Evolutionary conservation across 2,797 vertebrate genomes (phyloP).

Genomic region (Sebastes aleutianus): DNA sequence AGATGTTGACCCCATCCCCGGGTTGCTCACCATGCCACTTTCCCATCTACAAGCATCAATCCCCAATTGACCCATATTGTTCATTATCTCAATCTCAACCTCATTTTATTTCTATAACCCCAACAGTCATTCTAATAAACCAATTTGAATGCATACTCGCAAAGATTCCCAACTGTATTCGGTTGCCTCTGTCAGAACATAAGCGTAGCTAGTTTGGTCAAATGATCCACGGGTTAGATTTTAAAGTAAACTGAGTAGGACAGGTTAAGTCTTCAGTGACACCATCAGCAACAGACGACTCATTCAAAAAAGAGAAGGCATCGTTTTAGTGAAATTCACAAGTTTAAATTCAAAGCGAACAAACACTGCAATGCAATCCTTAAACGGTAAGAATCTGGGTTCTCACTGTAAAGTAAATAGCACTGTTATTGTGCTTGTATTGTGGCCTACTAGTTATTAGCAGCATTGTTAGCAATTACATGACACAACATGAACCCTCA

Average conservation of each 20-base stretch:
- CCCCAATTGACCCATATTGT: neutral
- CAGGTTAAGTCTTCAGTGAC: neutral
- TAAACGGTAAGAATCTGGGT: neutral
- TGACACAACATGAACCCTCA: neutral
- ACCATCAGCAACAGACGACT: neutral
- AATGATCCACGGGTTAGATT: neutral
- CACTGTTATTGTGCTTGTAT: neutral
- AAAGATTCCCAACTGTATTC: neutral
- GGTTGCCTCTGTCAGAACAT: neutral
- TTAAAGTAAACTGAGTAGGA: neutral
- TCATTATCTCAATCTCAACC: too few species aligned
- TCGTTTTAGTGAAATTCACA: neutral
- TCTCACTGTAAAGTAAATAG: neutral
- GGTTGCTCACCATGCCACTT: neutral
- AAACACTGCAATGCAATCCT: neutral
- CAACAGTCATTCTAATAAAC: neutral
- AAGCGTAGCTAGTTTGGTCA: neutral
- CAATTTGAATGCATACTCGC: neutral
- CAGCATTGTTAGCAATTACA: neutral
- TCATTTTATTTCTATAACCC: too few species aligned
- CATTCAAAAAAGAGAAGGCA: neutral
- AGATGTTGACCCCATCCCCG: neutral
- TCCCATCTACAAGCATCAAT: neutral
- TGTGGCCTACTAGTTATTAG: neutral
- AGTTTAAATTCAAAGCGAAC: neutral